Conservation (phyloP, 1,140 invertebrate genomes). For the Vanessa tameamea region DNA sequence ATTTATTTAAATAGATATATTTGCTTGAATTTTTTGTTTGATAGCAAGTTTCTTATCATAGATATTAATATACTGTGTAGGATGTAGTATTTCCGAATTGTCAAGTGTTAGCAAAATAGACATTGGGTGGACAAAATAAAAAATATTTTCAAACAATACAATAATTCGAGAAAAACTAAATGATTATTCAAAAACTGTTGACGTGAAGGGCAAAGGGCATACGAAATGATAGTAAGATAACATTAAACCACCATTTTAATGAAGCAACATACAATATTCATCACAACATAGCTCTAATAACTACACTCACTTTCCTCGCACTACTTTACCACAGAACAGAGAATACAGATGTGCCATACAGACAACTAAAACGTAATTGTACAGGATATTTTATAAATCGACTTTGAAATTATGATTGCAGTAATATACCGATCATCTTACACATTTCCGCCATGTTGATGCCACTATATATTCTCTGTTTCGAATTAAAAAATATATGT, state of each 20-base stretch:
- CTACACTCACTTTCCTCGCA: slow-evolving; percentile 12
- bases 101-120: too few relatives aligned
- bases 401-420: background rate
- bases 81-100: too few relatives aligned
- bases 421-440: background rate
- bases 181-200: too few relatives aligned
- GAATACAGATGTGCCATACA: slow-evolving; percentile 1
- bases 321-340: slow-evolving; percentile 14
- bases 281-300: slow-evolving; percentile 16
- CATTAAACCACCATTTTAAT: slow-evolving; percentile 32
- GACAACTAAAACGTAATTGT: too few relatives aligned
- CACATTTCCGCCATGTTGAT: background rate
- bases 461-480: background rate
- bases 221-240: slow-evolving; percentile 21
- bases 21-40: too few relatives aligned
- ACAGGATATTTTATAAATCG: too few relatives aligned
- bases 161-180: too few relatives aligned
- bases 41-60: too few relatives aligned
- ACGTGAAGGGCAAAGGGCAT: background rate
- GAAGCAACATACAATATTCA: slow-evolving; percentile 33
- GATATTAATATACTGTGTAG: too few relatives aligned
- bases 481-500: background rate
- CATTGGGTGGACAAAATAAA: too few relatives aligned
- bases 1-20: too few relatives aligned
- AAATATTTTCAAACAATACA: too few relatives aligned